phyloP scores from a whole-genome alignment of 2,797 vertebrate species.

The Eleutherodactylus coqui region DNA sequence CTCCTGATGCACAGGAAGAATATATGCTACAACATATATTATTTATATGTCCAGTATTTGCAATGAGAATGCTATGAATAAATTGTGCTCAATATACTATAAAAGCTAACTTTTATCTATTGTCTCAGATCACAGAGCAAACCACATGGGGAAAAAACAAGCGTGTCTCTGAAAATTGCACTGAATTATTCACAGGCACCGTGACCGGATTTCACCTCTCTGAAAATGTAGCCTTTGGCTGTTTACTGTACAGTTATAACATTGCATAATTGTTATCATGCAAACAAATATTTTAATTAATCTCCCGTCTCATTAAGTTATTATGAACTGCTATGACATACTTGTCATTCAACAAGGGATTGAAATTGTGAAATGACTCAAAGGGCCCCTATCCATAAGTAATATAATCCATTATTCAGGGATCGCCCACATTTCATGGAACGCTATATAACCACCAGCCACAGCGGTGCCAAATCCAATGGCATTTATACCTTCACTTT shows the following conservation, averaged over 20 bases:
- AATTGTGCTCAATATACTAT: not conserved
- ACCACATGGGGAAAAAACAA: not conserved
- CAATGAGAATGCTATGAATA: not conserved
- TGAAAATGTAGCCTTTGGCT: not conserved
- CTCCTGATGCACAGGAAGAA: not conserved
- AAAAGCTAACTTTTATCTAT: not conserved
- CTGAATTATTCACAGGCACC: not conserved
- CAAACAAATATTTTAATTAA: conserved; percentile 31
- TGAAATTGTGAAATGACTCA: not conserved
- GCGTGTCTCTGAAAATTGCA: not conserved
- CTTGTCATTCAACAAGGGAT: not conserved
- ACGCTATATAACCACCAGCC: not conserved
- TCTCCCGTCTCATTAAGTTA: conserved; percentile 5
- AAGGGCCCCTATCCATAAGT: not conserved
- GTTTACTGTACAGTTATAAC: not conserved
- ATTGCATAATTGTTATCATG: not conserved
- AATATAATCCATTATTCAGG: not conserved
- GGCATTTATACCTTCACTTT: too few relatives aligned
- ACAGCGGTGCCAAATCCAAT: too few relatives aligned
- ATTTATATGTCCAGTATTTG: not conserved
- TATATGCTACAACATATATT: too few relatives aligned
- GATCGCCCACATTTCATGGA: not conserved
- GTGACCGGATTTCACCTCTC: conserved; percentile 1
- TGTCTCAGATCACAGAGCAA: not conserved
- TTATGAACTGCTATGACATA: not conserved